Base-by-base conservation (phyloP, 2,888 invertebrate genomes). In the Epistrophe eligans region DNA sequence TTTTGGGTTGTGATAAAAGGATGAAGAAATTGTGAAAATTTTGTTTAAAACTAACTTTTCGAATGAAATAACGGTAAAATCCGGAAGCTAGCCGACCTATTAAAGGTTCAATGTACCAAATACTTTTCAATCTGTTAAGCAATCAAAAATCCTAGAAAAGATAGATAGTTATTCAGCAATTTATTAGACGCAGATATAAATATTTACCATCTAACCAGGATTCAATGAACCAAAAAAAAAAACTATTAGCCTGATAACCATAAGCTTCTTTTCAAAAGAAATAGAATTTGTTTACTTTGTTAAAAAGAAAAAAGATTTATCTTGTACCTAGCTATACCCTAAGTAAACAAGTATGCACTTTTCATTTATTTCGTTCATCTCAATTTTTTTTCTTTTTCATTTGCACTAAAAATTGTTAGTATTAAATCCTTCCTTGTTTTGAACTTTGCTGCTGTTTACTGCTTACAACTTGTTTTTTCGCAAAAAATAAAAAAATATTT, bases 391-490 rank as follows among this genome's bases (percentile, higher is more conserved):
- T 60, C n/a, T 24, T 24, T 24, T 24, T 8, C 24, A 62, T 11
- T n/a, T 58, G 58, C 11, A 17, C 11, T 35, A 0, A 28, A 15
- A 15, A 28, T 24, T 52, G 8, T 8, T 7, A 8, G 6, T 24
- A 4, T 32, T 55, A n/a, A 19, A 19, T 19, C 17, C 48, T 48
- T 8, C n/a, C n/a, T 17, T 11, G 1, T 0, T 11, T 17, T 45
- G 9, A 64, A 43, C 28, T 28, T 64, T 64, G 17, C 58, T 4
- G 8, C 28, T 28, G 28, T 45, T 35, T 11, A 38, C 35, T 50
- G 67, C 38, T 50, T 19, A 50, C 50, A 55, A 40, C 40, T 70
- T 24, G 52, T 67, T 19, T 38, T 40, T 43, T 2, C 4, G 11
- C 9, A 48, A 19, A 13, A 4, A 45, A 8, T n/a, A 40, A 62